These are phyloP conservation scores for Cydia pomonella DNA, from an alignment of 1,140 invertebrate genomes.

Conservation along the genomic window DNA sequence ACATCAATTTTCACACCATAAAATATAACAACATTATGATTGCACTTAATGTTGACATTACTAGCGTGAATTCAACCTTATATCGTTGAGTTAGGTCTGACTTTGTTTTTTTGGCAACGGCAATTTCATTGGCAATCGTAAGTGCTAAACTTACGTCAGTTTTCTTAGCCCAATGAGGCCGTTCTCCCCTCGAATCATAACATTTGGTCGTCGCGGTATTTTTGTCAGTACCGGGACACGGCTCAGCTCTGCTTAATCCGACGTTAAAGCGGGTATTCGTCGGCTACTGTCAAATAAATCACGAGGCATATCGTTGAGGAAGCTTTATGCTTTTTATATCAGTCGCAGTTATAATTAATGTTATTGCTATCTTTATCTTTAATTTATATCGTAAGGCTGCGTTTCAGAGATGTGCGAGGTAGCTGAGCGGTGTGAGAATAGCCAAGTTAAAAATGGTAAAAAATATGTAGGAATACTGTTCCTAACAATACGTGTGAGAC, in stretches of 20 bases:
- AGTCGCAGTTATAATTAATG: neutral
- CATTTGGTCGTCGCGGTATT: constrained; percentile 20
- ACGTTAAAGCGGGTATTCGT: neutral
- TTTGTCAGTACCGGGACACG: constrained; percentile 6
- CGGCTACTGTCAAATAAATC: constrained; percentile 25
- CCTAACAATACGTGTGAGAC: too few species aligned
- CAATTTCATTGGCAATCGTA: constrained; percentile 4
- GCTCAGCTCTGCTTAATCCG: constrained; percentile 14
- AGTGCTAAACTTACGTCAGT: constrained; percentile 26
- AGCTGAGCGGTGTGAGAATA: too few species aligned
- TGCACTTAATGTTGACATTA: neutral
- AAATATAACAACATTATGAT: constrained; percentile 18
- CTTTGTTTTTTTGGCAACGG: neutral
- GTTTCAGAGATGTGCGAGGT: too few species aligned
- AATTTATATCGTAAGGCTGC: too few species aligned
- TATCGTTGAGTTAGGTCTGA: neutral
- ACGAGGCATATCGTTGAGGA: neutral
- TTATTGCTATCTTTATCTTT: neutral
- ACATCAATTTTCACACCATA: constrained; percentile 26
- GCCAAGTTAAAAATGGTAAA: too few species aligned
- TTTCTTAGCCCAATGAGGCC: constrained; percentile 15
- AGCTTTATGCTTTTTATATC: neutral
- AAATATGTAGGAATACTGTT: too few species aligned
- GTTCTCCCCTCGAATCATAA: constrained; percentile 11
- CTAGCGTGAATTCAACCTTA: neutral